Evolutionary conservation across 1,140 invertebrate genomes (phyloP).

Genomic region (Geopemphigus sp.): DNA sequence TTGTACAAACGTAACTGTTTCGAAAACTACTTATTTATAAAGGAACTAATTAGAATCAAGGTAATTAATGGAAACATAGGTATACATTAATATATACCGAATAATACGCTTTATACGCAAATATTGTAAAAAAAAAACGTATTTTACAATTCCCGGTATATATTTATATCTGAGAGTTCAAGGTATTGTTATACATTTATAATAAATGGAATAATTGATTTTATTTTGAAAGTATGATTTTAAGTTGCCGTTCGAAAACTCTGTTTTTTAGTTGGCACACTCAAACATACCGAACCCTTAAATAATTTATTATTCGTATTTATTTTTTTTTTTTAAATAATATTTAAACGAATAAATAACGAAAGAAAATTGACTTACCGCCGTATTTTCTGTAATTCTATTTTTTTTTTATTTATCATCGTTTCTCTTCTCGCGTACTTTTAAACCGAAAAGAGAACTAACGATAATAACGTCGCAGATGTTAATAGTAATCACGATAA

Average conservation of each 20-base stretch:
- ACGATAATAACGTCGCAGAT: background rate
- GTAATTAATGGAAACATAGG: too few species aligned
- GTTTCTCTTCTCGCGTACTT: background rate
- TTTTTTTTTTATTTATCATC: background rate
- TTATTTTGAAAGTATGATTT: background rate
- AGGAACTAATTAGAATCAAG: too few species aligned
- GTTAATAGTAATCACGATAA: too few species aligned
- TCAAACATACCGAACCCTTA: background rate
- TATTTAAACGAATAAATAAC: background rate
- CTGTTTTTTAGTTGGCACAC: background rate
- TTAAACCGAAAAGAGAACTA: background rate
- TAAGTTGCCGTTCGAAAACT: background rate
- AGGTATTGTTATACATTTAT: too few species aligned
- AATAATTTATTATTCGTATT: background rate
- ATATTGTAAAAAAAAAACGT: background rate
- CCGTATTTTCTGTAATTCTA: background rate
- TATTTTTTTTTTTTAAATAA: too few species aligned
- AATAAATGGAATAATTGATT: background rate
- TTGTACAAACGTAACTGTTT: too few species aligned
- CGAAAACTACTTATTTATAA: too few species aligned
- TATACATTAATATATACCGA: too few species aligned
- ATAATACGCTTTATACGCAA: too few species aligned
- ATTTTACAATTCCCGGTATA: too few species aligned
- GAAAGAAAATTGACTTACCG: background rate
- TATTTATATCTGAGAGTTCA: too few species aligned